Evolutionary conservation across 2,797 vertebrate species (phyloP).

Genomic region (Myiotriccus ornatus): DNA sequence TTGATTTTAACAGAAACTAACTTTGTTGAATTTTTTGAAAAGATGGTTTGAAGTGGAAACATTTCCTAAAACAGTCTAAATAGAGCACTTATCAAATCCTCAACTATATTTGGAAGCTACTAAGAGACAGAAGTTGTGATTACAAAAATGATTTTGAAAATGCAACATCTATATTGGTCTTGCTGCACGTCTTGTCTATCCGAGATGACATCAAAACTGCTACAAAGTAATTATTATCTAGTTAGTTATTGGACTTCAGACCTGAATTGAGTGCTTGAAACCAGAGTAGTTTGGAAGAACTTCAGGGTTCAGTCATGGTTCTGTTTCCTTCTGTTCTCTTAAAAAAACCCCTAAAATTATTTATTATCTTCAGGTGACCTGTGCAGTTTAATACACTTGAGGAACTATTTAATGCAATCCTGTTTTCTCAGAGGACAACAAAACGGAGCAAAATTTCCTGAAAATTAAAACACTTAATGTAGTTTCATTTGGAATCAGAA

Average conservation of each 20-base stretch:
- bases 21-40: constrained; percentile 26
- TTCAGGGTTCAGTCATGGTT: neutral
- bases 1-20: constrained; percentile 14
- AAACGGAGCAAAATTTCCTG: neutral
- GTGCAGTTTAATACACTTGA: neutral
- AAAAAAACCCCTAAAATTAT: neutral
- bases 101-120: constrained; percentile 39
- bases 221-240: neutral
- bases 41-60: constrained; percentile 31
- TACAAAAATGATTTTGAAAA: constrained; percentile 20
- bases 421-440: neutral
- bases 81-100: constrained; percentile 2
- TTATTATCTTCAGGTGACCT: neutral
- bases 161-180: neutral
- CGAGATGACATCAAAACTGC: neutral
- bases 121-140: constrained; percentile 45
- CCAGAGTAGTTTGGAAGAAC: neutral
- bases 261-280: neutral
- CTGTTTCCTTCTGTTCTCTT: neutral
- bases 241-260: neutral
- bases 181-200: neutral
- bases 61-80: constrained; percentile 1
- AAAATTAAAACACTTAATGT: neutral
- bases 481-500: neutral
- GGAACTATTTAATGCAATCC: neutral